phyloP scores from a whole-genome alignment of 2,888 invertebrate species.

The Eilema sororculum region DNA sequence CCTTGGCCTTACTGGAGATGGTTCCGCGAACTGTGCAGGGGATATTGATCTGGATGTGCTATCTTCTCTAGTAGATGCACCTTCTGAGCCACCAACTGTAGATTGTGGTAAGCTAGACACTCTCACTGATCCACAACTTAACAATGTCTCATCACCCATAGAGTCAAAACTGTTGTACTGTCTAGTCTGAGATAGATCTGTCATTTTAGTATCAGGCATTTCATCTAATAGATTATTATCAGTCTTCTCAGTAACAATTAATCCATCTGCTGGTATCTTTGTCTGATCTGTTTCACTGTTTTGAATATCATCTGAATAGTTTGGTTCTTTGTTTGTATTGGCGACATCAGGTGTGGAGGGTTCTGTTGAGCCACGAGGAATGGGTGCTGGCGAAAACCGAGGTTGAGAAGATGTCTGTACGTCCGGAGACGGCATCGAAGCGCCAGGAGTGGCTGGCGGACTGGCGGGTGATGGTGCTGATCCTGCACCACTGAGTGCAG shows the following conservation, averaged over 20 bases:
- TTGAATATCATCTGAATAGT: slow-evolving; percentile 74
- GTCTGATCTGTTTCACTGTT: slow-evolving; percentile 69
- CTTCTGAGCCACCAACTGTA: slow-evolving; percentile 73
- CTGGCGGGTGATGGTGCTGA: slow-evolving; percentile 81
- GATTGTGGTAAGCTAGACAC: slow-evolving; percentile 76
- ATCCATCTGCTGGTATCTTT: slow-evolving; percentile 78
- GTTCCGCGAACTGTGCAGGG: slow-evolving; percentile 82
- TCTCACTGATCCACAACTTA: slow-evolving; percentile 81
- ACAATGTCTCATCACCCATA: slow-evolving; percentile 80
- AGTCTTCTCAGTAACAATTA: slow-evolving; percentile 84
- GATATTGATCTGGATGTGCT: slow-evolving; percentile 82
- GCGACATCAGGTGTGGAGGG: slow-evolving; percentile 68
- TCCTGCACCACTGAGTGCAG: slow-evolving; percentile 86
- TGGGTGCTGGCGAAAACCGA: slow-evolving; percentile 64
- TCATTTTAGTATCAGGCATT: slow-evolving; percentile 85
- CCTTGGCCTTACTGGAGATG: slow-evolving; percentile 75
- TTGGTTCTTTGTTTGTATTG: slow-evolving; percentile 76
- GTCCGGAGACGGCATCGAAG: slow-evolving; percentile 72
- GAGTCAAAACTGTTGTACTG: slow-evolving; percentile 84
- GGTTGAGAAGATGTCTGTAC: slow-evolving; percentile 57
- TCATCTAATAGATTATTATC: slow-evolving; percentile 82
- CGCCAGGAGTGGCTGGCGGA: slow-evolving; percentile 81
- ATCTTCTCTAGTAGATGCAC: slow-evolving; percentile 74
- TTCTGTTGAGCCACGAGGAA: slow-evolving; percentile 69
- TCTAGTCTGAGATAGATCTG: slow-evolving; percentile 82